A percentile compares a stretch with the other conserved stretches of the same genome.
phyloP scores from a whole-genome alignment of 2,888 invertebrate species.

The Thera obeliscata region DNA sequence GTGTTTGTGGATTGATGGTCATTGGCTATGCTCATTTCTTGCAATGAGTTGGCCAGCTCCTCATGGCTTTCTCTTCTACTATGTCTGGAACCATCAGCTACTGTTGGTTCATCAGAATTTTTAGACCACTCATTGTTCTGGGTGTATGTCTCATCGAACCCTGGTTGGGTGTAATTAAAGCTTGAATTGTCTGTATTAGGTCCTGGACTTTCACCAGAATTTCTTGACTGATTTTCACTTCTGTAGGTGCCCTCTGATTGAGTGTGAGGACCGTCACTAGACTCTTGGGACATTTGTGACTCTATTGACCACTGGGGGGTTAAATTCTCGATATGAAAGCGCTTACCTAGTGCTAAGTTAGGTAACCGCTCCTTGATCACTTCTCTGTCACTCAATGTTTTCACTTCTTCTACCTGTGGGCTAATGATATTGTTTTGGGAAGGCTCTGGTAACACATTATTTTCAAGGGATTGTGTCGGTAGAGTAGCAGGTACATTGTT shows the following conservation, averaged over 20 bases:
- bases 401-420: constrained; percentile 57
- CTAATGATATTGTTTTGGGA: constrained; percentile 48
- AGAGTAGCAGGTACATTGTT: constrained; percentile 42
- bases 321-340: constrained; percentile 71
- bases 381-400: constrained; percentile 70
- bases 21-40: constrained; percentile 65
- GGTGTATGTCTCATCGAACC: constrained; percentile 58
- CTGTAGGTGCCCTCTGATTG: constrained; percentile 86
- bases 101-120: constrained; percentile 56
- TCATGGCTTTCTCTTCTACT: constrained; percentile 61
- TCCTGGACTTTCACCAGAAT: constrained; percentile 74
- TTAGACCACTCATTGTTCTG: constrained; percentile 66
- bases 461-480: constrained; percentile 49
- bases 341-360: constrained; percentile 74
- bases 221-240: constrained; percentile 84
- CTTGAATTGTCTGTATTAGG: constrained; percentile 69
- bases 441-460: constrained; percentile 47
- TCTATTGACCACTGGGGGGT: constrained; percentile 88
- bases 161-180: constrained; percentile 70
- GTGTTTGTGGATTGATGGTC: constrained; percentile 56
- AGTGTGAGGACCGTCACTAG: constrained; percentile 85
- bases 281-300: constrained; percentile 87
- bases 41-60: constrained; percentile 65
- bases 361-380: constrained; percentile 71
- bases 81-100: constrained; percentile 51